phyloP scores from a whole-genome alignment of 23 tunicate species.

The Styela plicata region DNA sequence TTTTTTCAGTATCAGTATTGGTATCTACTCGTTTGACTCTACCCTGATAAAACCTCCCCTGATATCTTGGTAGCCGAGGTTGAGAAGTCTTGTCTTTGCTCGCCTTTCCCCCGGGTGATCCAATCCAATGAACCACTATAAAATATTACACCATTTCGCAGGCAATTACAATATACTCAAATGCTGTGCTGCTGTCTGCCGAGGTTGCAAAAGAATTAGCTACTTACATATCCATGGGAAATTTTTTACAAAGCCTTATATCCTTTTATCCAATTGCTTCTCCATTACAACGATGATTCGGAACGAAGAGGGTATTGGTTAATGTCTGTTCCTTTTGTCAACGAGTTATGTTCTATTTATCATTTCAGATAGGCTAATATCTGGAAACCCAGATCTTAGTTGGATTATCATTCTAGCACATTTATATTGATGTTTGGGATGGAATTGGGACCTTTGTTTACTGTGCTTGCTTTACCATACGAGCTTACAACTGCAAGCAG shows the following conservation, averaged over 20 bases:
- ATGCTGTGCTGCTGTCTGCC: not conserved
- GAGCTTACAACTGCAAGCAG: constrained; percentile 33
- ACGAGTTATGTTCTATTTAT: constrained; percentile 9
- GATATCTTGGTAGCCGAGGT: no score
- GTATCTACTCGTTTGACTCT: no score
- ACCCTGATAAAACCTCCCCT: no score
- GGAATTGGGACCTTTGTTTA: constrained; percentile 1
- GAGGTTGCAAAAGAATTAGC: not conserved
- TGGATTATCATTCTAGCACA: no score
- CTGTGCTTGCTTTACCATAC: constrained; percentile 28
- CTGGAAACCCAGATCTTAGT: no score
- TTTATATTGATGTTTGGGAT: constrained; percentile 5
- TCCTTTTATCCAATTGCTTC: not conserved
- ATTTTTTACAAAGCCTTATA: not conserved
- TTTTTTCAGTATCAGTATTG: no score
- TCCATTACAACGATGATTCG: constrained; percentile 4
- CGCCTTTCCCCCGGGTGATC: no score
- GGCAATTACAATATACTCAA: not conserved
- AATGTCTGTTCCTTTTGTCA: not conserved
- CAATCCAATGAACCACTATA: no score
- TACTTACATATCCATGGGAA: not conserved
- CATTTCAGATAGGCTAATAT: not conserved
- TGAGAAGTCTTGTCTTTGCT: no score
- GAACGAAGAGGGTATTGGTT: constrained; percentile 3
- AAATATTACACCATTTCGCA: no score